These are phyloP conservation scores for Protomyctophum bolini DNA, from an alignment of 2,113 vertebrate genomes.

Conservation along the genomic window DNA sequence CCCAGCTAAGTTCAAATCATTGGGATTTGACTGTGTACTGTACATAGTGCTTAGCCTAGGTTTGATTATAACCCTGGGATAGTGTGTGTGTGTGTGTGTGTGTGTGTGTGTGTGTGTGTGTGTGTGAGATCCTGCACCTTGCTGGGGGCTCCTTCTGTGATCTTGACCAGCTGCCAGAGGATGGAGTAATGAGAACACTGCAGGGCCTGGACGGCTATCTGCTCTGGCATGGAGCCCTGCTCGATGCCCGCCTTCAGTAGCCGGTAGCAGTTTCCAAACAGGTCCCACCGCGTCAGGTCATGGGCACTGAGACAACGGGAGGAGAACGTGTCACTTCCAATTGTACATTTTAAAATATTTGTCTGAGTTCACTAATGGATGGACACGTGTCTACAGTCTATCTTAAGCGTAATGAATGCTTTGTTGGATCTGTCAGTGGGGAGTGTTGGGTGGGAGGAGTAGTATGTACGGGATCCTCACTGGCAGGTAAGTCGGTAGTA, in stretches of 20 bases:
- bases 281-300: constrained; percentile 97
- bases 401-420: no score
- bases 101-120: background rate
- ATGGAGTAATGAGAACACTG: constrained; percentile 99
- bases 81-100: background rate
- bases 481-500: no score
- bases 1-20: no score
- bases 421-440: no score
- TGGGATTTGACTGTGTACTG: background rate
- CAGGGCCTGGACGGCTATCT: constrained; percentile 98
- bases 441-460: no score
- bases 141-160: constrained; percentile 95
- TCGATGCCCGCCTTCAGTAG: constrained; percentile 97
- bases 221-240: constrained; percentile 98
- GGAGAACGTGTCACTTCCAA: no score
- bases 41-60: constrained; percentile 6
- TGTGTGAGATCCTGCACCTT: constrained; percentile 77
- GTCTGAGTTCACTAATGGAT: background rate
- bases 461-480: no score
- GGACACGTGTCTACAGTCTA: background rate
- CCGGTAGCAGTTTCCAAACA: constrained; percentile 98
- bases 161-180: constrained; percentile 98
- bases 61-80: no score
- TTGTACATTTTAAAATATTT: no score
- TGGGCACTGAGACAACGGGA: constrained; percentile 84